Base-by-base conservation (phyloP, 1,140 invertebrate genomes). In the Monomorium pharaonis region DNA sequence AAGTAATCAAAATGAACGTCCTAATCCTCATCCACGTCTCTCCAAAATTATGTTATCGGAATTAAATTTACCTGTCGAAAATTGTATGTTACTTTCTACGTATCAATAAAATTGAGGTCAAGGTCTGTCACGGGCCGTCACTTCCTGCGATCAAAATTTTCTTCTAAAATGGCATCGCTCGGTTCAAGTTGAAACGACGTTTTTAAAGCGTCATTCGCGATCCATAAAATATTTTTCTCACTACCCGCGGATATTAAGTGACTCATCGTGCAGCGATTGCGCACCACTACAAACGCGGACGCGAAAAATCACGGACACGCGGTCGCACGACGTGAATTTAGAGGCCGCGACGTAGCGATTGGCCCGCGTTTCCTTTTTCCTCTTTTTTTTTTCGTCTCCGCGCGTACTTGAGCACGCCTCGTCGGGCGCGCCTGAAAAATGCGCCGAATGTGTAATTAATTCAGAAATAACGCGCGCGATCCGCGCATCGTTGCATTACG, bases 391-490 rank as follows among this genome's bases (percentile, higher is more conserved):
- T 81, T 56, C 62, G 62, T 47, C 33, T 30, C 54, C 33, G 77
- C 67, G 27, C 51, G 63, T 56, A 70, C 77, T 70, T 67, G 77
- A 81, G 42, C 30, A 27, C 78, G 51, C 24, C 37, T 74, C 63
- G 76, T 81, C 37, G 37, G 72, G 47, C 30, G 56, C 78, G 24
- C 24, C 33, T 70, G 27, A 80, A 67, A 80, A 67, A 80, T 16
- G 63, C 62, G n/a, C 9, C 51, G 49, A 80, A n/a, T 37, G 18
- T 83, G 18, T 83, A 83, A 83, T 83, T 83, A 83, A 83, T 83
- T 83, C 51, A 14, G 16, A 83, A 56, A 33, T 3, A n/a, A n/a
- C n/a, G n/a, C n/a, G n/a, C 42, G 44, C 74, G 54, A 18, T 54
- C 54, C 49, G 33, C 37, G 67, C 74, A 12, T 27, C 56, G 54